These are phyloP conservation scores for Chironomus tepperi DNA, from an alignment of 1,140 invertebrate genomes.

Conservation along the genomic window DNA sequence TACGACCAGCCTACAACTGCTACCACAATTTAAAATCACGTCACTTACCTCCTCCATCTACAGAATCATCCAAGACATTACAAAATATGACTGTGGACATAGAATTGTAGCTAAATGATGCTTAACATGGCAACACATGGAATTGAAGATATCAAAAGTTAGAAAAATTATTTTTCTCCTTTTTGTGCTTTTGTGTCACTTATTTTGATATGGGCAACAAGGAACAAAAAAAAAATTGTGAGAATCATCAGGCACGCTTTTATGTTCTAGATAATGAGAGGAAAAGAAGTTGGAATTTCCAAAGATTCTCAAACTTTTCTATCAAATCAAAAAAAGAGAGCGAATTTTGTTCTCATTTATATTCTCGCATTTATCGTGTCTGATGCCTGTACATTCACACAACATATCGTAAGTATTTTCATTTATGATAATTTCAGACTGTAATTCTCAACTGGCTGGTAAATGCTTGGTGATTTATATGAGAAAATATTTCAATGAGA, in stretches of 20 bases:
- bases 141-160: not conserved
- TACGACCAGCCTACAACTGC: too few species aligned
- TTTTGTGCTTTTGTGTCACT: not conserved
- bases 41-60: too few species aligned
- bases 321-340: not conserved
- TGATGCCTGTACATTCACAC: too few species aligned
- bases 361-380: too few species aligned
- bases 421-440: too few species aligned
- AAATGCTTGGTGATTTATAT: constrained; percentile 8
- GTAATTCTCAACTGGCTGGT: not conserved
- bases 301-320: not conserved
- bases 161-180: not conserved
- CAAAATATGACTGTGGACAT: not conserved
- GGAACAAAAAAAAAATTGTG: not conserved
- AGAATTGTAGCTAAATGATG: not conserved
- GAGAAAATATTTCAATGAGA: not conserved
- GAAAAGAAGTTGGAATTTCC: too few species aligned
- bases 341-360: not conserved
- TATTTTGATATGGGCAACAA: not conserved
- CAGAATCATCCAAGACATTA: too few species aligned
- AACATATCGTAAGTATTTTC: too few species aligned
- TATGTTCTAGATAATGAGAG: too few species aligned
- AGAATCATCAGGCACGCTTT: not conserved
- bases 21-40: too few species aligned
- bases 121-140: not conserved